Evolutionary conservation across 2,797 vertebrate species (phyloP), one percentile per base, ranked within the genome.

Genomic region (Poecilia gillii): DNA sequence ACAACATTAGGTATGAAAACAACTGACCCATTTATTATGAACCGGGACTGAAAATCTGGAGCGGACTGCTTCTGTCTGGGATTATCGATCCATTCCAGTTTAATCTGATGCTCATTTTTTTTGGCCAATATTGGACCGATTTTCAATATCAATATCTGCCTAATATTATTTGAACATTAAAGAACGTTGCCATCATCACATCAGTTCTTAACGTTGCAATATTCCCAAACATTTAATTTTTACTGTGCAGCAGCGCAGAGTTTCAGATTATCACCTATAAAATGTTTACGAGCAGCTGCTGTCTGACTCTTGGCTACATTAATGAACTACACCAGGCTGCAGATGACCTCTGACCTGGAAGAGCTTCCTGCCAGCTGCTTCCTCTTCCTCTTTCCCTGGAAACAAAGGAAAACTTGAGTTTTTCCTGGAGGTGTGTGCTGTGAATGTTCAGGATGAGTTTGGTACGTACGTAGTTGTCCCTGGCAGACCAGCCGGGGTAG

Each of bases 401-500:
- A 33, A 72, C 0, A n/a, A 4, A 39, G 59, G 36, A 13, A 71
- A 33, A 18, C 18, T 0, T 59, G 13, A 47, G 6, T 23, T 36
- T 1, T 14, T 25, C 3, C 66, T 16, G 2, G 2, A 6, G 16
- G 8, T n/a, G 3, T 6, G 0, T 4, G 4, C 14, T 16, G 66
- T 1, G 8, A 13, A 43, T 4, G 36, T 41, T 12, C 39, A n/a
- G 39, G 59, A 47, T 33, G 51, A 9, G 62, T 31, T 6, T 3
- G 11, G 18, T 20, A 75, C 84, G 0, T 88, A 93, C 92, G 6
- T 93, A 93, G 84, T 93, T 93, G 11, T 90, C 88, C n/a, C 79
- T 75, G 75, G 97, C 97, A 28, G 97, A 97, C 97, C 97, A 98
- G 90, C 97, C 97, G 0, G 97, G 97, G 85, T 97, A 96, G 3